Conservation (phyloP, 2,113 vertebrate genomes). For the Trogon melanurus region DNA sequence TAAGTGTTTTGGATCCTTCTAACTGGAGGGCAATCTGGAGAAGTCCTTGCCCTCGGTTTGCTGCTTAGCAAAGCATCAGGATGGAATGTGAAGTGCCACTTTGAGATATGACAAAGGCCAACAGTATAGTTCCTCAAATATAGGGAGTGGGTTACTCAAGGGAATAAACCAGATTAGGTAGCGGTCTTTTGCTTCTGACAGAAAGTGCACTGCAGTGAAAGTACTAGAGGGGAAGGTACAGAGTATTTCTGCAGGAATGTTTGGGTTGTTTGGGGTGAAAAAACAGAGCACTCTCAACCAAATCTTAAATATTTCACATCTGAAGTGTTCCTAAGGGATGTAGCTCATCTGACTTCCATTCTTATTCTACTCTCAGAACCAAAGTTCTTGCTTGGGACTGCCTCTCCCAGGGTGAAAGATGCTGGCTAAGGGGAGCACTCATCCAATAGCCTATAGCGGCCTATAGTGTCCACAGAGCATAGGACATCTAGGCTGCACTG, state of each 20-base stretch:
- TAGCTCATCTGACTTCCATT: neutral
- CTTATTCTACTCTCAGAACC: neutral
- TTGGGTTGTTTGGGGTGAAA: neutral
- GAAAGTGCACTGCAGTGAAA: neutral
- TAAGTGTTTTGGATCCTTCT: neutral
- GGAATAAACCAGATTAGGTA: neutral
- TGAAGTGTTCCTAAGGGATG: neutral
- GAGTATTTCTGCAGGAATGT: neutral
- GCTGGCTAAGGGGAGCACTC: neutral
- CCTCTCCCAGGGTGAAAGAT: neutral
- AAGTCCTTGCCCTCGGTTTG: neutral
- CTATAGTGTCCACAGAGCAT: neutral
- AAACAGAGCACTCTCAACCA: neutral
- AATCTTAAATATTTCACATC: constrained; percentile 1
- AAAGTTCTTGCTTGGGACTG: neutral
- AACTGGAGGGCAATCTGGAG: neutral
- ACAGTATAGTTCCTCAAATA: neutral
- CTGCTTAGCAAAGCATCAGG: neutral
- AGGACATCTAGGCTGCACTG: fast-evolving
- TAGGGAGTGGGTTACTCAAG: neutral
- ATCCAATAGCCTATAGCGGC: neutral
- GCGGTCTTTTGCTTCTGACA: neutral
- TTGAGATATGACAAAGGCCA: neutral
- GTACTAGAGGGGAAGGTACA: neutral
- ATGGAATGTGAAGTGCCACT: constrained; percentile 50